phyloP scores from a whole-genome alignment of 2,888 invertebrate species.

The Drosophila dives region DNA sequence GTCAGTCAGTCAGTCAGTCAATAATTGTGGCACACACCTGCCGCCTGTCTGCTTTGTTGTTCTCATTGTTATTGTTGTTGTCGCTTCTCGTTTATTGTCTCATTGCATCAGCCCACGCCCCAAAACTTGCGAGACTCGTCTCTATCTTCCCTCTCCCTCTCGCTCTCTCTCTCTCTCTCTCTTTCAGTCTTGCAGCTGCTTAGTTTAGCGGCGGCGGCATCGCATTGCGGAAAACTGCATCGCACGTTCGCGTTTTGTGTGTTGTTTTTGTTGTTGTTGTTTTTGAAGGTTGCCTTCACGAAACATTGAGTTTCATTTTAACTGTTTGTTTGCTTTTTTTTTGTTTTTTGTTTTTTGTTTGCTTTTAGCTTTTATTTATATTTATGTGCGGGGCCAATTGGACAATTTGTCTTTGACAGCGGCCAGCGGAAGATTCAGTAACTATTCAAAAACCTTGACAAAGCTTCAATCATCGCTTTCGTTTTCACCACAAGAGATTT shows the following conservation, averaged over 20 bases:
- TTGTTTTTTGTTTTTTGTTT: conserved; percentile 22
- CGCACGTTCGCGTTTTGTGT: conserved; percentile 66
- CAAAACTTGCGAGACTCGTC: conserved; percentile 46
- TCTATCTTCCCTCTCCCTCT: conserved; percentile 6
- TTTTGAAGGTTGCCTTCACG: conserved; percentile 67
- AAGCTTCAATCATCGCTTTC: neutral
- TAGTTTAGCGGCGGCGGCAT: conserved; percentile 52
- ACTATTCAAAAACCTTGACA: conserved; percentile 19
- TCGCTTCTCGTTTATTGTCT: conserved; percentile 39
- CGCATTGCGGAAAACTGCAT: conserved; percentile 76
- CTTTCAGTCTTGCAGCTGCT: conserved; percentile 2
- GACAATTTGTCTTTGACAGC: conserved; percentile 58
- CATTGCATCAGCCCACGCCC: conserved; percentile 71
- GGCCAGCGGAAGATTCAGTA: conserved; percentile 50
- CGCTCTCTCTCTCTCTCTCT: neutral
- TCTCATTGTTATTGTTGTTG: conserved; percentile 27
- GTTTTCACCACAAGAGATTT: neutral
- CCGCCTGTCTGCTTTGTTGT: conserved; percentile 32
- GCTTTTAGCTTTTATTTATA: conserved; percentile 50
- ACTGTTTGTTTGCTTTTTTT: conserved; percentile 13
- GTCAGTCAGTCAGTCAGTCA: conserved; percentile 36
- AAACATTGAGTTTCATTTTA: conserved; percentile 58
- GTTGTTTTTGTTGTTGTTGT: conserved; percentile 3
- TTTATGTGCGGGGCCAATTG: conserved; percentile 53
- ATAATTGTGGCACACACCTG: conserved; percentile 73